Conservation (phyloP, 2,888 invertebrate species). For the Dexiosoma caninum region DNA sequence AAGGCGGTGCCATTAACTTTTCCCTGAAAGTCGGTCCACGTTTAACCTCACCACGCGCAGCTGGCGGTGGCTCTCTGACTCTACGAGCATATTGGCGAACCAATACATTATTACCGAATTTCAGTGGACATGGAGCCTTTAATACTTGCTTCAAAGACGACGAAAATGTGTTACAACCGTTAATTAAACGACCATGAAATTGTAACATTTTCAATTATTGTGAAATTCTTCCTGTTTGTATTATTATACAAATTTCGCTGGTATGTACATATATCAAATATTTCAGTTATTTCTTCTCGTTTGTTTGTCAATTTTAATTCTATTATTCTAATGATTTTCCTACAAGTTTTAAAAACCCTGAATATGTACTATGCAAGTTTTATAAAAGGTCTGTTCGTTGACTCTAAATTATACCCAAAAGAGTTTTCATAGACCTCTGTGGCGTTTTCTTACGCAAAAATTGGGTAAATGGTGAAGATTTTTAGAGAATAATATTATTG, state of each 20-base stretch:
- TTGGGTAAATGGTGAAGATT: too few species aligned
- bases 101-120: slow-evolving; percentile 57
- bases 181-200: slow-evolving; percentile 60
- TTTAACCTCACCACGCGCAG: slow-evolving; percentile 59
- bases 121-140: slow-evolving; percentile 43
- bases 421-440: too few species aligned
- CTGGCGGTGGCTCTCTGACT: slow-evolving; percentile 66
- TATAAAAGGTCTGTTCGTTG: too few species aligned
- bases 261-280: not conserved
- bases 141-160: slow-evolving; percentile 46
- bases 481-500: too few species aligned
- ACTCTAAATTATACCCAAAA: too few species aligned
- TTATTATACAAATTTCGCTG: too few species aligned
- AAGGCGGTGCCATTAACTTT: slow-evolving; percentile 86
- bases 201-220: slow-evolving; percentile 71
- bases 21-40: slow-evolving; percentile 80
- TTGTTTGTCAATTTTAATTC: too few species aligned
- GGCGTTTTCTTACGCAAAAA: too few species aligned
- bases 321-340: not conserved
- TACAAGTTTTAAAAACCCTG: too few species aligned
- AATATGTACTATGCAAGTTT: too few species aligned
- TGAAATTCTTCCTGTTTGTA: slow-evolving; percentile 67
- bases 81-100: slow-evolving; percentile 71
- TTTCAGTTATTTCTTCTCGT: not conserved
- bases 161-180: slow-evolving; percentile 27